Conservation (phyloP, 1,140 invertebrate species). For the Galleria mellonella region DNA sequence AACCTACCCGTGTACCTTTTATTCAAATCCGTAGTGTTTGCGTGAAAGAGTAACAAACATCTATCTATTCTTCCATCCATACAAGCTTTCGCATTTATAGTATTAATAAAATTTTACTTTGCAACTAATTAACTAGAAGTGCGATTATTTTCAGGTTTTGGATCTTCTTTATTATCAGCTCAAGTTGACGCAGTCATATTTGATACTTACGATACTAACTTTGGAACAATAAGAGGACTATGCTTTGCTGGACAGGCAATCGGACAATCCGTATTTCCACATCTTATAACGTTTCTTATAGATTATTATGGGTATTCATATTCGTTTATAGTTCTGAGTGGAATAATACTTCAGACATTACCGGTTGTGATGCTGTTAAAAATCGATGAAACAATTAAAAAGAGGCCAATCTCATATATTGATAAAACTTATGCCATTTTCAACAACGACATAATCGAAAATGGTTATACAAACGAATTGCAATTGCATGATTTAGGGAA, state of each 20-base stretch:
- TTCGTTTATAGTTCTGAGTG: constrained; percentile 49
- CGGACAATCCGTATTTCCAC: constrained; percentile 59
- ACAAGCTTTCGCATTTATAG: too few species aligned
- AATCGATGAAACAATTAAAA: constrained; percentile 30
- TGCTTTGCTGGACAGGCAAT: constrained; percentile 59
- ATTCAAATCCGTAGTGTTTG: too few species aligned
- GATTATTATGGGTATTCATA: constrained; percentile 51
- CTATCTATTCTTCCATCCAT: too few species aligned
- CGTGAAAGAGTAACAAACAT: too few species aligned
- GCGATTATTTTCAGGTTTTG: constrained; percentile 45
- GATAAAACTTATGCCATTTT: constrained; percentile 57
- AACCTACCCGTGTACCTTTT: too few species aligned
- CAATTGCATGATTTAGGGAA: constrained; percentile 57
- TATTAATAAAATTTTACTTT: too few species aligned
- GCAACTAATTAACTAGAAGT: too few species aligned
- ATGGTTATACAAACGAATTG: constrained; percentile 45
- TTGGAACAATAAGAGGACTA: constrained; percentile 43
- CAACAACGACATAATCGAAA: constrained; percentile 37
- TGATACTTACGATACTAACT: constrained; percentile 57
- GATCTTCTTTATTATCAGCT: constrained; percentile 59
- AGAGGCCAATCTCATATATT: constrained; percentile 42
- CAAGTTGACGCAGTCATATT: constrained; percentile 65
- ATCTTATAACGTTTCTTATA: constrained; percentile 53
- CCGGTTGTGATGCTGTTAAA: constrained; percentile 54
- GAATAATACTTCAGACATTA: constrained; percentile 58